A percentile compares a stretch with the other conserved stretches of the same genome.
Evolutionary conservation across 2,797 vertebrate species (phyloP).

Genomic region (Falco concolor): DNA sequence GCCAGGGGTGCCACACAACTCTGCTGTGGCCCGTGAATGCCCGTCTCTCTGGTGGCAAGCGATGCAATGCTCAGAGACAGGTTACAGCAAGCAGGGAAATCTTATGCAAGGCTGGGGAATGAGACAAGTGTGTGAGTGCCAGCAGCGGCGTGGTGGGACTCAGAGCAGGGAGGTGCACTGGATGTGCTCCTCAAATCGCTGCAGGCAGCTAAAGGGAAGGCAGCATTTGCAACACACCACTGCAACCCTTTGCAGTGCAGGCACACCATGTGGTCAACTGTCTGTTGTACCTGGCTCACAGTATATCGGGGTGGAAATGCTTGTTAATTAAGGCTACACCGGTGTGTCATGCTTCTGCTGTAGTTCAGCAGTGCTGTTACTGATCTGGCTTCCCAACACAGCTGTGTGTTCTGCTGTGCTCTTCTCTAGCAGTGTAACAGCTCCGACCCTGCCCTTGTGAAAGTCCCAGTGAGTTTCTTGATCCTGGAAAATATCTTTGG

Average conservation of each 20-base stretch:
- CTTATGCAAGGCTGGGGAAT: background rate
- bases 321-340: background rate
- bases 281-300: background rate
- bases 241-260: background rate
- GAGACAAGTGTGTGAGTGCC: no score
- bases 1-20: rapidly evolving
- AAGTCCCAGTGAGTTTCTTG: background rate
- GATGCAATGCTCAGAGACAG: background rate
- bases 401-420: background rate
- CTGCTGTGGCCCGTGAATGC: background rate
- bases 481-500: background rate
- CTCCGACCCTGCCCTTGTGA: background rate
- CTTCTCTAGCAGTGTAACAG: background rate
- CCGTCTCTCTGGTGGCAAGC: background rate
- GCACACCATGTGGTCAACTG: background rate
- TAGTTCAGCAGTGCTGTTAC: background rate
- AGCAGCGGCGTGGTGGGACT: background rate
- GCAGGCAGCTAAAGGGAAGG: background rate
- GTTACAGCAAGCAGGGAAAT: background rate
- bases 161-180: rapidly evolving
- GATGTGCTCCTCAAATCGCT: background rate
- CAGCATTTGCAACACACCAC: background rate
- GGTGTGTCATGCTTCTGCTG: background rate
- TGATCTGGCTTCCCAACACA: background rate
- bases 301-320: background rate